A percentile compares a stretch with the other conserved stretches of the same genome.
Conservation (phyloP, 2,797 vertebrate species). For the Lerista edwardsae region DNA sequence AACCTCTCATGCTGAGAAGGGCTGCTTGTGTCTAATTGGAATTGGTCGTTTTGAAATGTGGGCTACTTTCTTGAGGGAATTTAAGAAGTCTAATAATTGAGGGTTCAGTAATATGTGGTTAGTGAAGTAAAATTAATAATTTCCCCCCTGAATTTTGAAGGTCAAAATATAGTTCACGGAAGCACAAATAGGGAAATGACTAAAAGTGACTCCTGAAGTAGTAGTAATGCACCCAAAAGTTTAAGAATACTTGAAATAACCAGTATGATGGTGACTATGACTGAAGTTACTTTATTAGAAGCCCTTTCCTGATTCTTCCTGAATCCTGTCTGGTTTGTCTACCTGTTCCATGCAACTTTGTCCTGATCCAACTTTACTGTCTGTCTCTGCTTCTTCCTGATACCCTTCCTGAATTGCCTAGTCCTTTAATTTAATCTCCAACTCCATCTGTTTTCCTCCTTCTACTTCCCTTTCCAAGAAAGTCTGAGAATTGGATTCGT, state of each 20-base stretch:
- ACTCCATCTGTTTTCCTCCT: not conserved
- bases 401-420: not conserved
- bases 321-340: not conserved
- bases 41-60: conserved; percentile 1
- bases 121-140: not conserved
- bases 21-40: conserved; percentile 4
- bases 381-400: not conserved
- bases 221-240: not conserved
- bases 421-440: not conserved
- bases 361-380: not conserved
- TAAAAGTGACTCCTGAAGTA: not conserved
- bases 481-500: not conserved
- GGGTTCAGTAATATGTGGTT: not conserved
- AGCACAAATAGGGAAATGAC: not conserved
- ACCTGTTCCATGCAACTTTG: not conserved
- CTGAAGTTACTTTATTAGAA: not conserved
- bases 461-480: no score
- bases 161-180: not conserved
- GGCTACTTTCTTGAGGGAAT: not conserved
- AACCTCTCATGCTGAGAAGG: conserved; percentile 22
- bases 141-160: not conserved
- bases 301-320: not conserved
- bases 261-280: no score
- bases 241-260: not conserved
- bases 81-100: not conserved